Evolutionary conservation across 2,113 vertebrate genomes (phyloP), one percentile per base, ranked within the genome.

Genomic region (Colius striatus): DNA sequence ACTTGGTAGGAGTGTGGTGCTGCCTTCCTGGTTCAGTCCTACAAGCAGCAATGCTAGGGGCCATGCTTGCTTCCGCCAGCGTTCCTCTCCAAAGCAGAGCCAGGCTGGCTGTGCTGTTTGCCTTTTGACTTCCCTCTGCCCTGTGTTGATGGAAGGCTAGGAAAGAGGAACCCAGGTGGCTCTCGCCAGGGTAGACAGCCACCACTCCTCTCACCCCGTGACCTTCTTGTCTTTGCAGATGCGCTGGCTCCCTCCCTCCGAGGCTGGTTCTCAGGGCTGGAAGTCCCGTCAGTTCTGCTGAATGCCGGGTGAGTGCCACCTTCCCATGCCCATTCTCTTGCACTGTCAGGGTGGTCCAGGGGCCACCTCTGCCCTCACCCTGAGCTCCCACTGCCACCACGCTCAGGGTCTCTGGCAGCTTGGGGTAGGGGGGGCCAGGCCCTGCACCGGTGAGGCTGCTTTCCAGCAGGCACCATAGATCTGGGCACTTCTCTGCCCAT

Each of bases 201-300:
- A 26, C 6, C 7, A 3, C 6, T 6, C 43, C n/a, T 14, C 90
- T 97, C 51, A 96, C 10, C 68, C 26, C 1, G 9, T 22, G 54
- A 36, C 22, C 60, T 54, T 43, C 29, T 51, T 88, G 55, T 38
- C 47, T 26, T 32, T 4, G 23, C 94, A 97, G 96, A 97, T 97
- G 96, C 96, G 96, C 96, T 97, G 96, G 96, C 94, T 97, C 92
- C 96, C 96, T 77, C 96, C 96, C 45, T 96, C 96, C 86, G 96
- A 97, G 95, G 96, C 96, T 93, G 95, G 95, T 93, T 97, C 96
- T 96, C 96, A 94, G 96, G 96, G 96, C 95, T 97, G 96, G 96
- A 96, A 96, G 92, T 96, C 94, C 86, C 96, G 96, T 94, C 96
- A 97, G 96, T 97, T 97, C 95, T 97, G 96, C 96, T 97, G 96